Base-by-base conservation (phyloP, 2,888 invertebrate genomes). In the Platycnemis pennipes region DNA sequence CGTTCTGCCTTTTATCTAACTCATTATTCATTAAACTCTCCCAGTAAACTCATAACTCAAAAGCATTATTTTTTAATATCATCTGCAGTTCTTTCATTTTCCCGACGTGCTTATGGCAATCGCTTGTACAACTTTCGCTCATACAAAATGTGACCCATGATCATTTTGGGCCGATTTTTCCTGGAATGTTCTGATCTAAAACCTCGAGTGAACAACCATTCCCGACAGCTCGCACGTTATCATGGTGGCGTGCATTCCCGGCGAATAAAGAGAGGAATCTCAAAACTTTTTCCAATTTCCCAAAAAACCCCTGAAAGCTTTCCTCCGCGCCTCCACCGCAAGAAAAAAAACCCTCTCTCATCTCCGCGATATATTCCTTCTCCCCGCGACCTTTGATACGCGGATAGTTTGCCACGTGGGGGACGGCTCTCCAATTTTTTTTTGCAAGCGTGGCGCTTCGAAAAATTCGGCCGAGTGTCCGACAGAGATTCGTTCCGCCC, bases 311-410 rank as follows among this genome's bases (percentile, higher is more conserved):
- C 77, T 37, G 77, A 37, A n/a, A 37, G 77, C 77, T 77, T 77
- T 13, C 1, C 77, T 77, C 37, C 63, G 63, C 7, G 5, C 1
- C 63, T 0, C 31, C 31, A 26, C 3, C 26, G 16, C 77, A 37
- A 37, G 11, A 37, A 77, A 37, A 77, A 37, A 77, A 37, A 31
- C 13, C 31, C 77, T n/a, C 31, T 26, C n/a, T 26, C 63, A 63
- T 63, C 77, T 77, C 37, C 77, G 77, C 77, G 37, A 77, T 77
- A 77, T 77, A 77, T 77, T 77, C 37, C 77, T 77, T 37, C n/a
- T 3, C 77, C 37, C 37, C 77, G 7, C 37, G 77, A 77, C 77
- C 77, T 77, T 77, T 77, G 77, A 77, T 77, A 77, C 77, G 77
- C 37, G 77, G 77, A 77, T 77, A 77, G 37, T 37, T 26, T 37